These are phyloP conservation scores for Dendrocincla tyrannina DNA, from an alignment of 2,797 vertebrate species.

Conservation along the genomic window DNA sequence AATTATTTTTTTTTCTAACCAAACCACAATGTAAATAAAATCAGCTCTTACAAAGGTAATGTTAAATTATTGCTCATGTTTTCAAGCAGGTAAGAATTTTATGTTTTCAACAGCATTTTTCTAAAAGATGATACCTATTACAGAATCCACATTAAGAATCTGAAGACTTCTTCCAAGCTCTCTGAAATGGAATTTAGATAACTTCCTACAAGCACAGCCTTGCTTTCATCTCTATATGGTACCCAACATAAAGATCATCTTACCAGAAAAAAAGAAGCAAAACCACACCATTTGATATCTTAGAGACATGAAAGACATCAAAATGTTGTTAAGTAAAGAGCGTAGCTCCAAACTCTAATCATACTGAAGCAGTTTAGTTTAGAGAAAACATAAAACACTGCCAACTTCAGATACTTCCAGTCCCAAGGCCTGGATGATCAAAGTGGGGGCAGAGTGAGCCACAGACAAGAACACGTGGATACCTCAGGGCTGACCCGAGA, in stretches of 20 bases:
- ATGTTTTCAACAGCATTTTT: slow-evolving; percentile 19
- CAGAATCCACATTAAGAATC: not conserved
- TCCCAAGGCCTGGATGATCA: not conserved
- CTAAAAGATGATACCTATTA: not conserved
- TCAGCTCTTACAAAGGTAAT: slow-evolving; percentile 38
- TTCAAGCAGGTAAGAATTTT: slow-evolving; percentile 22
- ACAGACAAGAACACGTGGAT: not conserved
- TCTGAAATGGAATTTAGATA: not conserved
- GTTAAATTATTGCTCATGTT: slow-evolving; percentile 15
- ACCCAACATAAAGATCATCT: not conserved
- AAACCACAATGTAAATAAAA: slow-evolving; percentile 46
- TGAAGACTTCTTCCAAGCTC: not conserved
- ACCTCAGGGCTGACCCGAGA: not conserved
- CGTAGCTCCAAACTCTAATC: not conserved
- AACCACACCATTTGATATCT: not conserved
- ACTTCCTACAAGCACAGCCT: not conserved
- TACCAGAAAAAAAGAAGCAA: not conserved
- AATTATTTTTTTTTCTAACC: not conserved
- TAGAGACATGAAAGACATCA: not conserved
- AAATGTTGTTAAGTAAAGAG: not conserved
- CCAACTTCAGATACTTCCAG: slow-evolving; percentile 23
- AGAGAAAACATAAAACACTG: slow-evolving; percentile 46
- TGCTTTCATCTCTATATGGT: not conserved
- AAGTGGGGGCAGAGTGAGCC: not conserved
- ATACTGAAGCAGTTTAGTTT: slow-evolving; percentile 48